phyloP scores from a whole-genome alignment of 2,113 vertebrate species.

The Grammomys surdaster region DNA sequence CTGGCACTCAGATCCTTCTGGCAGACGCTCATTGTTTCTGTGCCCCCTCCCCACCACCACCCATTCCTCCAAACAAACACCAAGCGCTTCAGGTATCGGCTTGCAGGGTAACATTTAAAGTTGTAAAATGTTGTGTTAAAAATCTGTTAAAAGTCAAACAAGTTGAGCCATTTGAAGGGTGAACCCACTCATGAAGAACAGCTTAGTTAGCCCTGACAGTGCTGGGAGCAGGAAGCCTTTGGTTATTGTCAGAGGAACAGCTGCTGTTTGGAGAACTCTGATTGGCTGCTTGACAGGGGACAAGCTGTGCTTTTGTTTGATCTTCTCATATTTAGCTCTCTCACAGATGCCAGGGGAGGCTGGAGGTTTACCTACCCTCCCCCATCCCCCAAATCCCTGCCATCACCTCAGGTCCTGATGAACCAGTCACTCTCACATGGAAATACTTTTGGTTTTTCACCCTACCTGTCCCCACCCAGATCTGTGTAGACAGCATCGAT shows the following conservation, averaged over 20 bases:
- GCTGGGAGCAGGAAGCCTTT: conserved; percentile 27
- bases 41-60: too few species aligned
- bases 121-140: not conserved
- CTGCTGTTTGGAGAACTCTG: conserved; percentile 54
- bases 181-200: not conserved
- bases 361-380: not conserved
- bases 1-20: not conserved
- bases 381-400: not conserved
- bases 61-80: not conserved
- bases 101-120: conserved; percentile 4
- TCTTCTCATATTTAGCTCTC: conserved; percentile 55
- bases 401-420: not conserved
- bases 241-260: conserved; percentile 2
- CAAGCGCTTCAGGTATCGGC: not conserved
- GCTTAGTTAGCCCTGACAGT: not conserved
- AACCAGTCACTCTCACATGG: not conserved
- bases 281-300: conserved; percentile 45
- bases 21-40: not conserved
- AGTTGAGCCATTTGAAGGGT: not conserved
- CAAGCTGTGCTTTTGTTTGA: conserved; percentile 66
- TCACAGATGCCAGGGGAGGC: not conserved
- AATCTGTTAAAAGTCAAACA: not conserved
- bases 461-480: not conserved
- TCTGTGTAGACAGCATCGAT: not conserved
- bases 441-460: not conserved